Evolutionary conservation across 2,113 vertebrate genomes (phyloP), one percentile per base, ranked within the genome.

Genomic region (Hippocampus zosterae): DNA sequence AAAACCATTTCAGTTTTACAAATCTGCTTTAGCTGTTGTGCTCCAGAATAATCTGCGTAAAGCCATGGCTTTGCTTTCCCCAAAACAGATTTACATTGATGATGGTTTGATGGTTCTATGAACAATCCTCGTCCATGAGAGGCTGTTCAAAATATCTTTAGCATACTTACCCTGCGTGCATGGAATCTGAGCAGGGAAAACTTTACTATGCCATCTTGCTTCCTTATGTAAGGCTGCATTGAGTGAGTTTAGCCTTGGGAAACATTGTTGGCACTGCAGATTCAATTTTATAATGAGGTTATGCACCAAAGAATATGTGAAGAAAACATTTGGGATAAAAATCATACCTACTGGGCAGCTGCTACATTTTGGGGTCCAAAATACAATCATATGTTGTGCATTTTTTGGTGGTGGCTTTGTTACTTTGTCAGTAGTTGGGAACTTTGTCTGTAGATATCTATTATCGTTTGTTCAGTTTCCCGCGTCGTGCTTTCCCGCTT

Each of bases 1-100:
- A 76, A 76, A 84, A 81, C 73, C 56, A 69, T 73, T 78, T 66
- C 73, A 40, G 75, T 86, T 83, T 79, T 81, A 74, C 74, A 87
- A 87, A 89, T 89, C 84, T 86, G 85, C 84, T 88, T 88, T 84
- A 86, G 86, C 76, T 77, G 80, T 76, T 86, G 77, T 79, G 86
- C 78, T 74, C n/a, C 69, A 71, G 62, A n/a, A 50, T 90, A 90
- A 90, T 89, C 87, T 87, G 87, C 65, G 68, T 76, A 87, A 83
- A 90, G 81, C 88, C 78, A 76, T 67, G 75, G 81, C 76, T 85
- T 75, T 79, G 79, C 75, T 74, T 78, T 75, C 76, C 16, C 71
- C 81, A 81, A 75, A 90, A 86, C 74, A 85, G 87, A 81, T 88
- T 87, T 88, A 57, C 76, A 56, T 64, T 67, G 73, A 71, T 68